phyloP scores from a whole-genome alignment of 2,113 vertebrate species.

The Aegithalos caudatus region DNA sequence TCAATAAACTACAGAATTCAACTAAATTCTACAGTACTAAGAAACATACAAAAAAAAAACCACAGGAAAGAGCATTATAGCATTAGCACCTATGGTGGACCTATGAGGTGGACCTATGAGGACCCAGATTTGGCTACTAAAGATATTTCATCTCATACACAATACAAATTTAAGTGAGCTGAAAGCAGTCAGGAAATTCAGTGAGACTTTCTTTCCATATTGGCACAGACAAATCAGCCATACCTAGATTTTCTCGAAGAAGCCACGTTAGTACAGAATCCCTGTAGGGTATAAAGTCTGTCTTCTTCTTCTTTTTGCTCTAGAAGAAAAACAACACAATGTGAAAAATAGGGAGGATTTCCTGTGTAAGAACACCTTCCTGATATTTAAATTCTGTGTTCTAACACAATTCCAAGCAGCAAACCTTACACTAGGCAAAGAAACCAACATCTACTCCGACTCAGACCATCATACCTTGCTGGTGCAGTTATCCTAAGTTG shows the following conservation, averaged over 20 bases:
- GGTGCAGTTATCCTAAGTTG: conserved; percentile 93
- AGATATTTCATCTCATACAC: not conserved
- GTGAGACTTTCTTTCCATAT: not conserved
- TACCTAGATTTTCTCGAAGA: conserved; percentile 97
- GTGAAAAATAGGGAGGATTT: not conserved
- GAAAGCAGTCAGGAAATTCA: not conserved
- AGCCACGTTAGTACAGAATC: conserved; percentile 99
- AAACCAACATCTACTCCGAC: not conserved
- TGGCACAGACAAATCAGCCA: not conserved
- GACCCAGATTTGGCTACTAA: not conserved
- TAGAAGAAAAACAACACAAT: conserved; percentile 59
- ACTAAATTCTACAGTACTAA: not conserved
- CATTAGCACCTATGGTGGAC: too few relatives aligned
- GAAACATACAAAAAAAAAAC: not conserved
- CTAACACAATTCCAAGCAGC: not conserved
- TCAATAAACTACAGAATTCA: not conserved
- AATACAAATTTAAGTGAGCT: not conserved
- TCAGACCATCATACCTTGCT: conserved; percentile 86
- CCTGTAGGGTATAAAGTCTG: conserved; percentile 95
- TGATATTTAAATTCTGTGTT: not conserved
- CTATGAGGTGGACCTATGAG: not conserved
- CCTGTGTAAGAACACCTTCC: not conserved
- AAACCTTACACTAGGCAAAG: not conserved
- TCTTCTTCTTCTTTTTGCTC: conserved; percentile 99
- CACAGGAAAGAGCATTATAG: not conserved